These are phyloP conservation scores for Stomorhina lunata DNA, from an alignment of 2,888 invertebrate genomes.

Conservation along the genomic window DNA sequence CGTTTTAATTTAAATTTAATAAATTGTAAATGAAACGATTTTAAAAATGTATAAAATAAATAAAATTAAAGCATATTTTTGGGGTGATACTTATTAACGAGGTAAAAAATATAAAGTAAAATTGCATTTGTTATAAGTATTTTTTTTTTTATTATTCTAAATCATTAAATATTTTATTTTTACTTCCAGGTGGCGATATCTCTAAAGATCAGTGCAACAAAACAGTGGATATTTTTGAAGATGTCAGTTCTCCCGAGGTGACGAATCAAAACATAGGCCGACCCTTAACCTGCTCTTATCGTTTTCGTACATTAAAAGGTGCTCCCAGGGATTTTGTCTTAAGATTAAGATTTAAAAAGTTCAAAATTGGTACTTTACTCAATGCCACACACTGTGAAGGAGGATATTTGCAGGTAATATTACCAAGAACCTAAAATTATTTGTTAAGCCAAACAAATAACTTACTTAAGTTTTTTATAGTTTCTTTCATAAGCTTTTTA, in stretches of 20 bases:
- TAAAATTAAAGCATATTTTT: not conserved
- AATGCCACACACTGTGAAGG: slow-evolving; percentile 94
- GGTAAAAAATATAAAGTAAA: not conserved
- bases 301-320: slow-evolving; percentile 92
- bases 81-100: not conserved
- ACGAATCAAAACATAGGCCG: slow-evolving; percentile 90
- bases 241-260: slow-evolving; percentile 93
- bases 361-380: slow-evolving; percentile 92
- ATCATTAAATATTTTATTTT: too few species aligned
- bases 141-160: not conserved
- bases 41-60: not conserved
- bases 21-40: too few species aligned
- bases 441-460: not conserved
- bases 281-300: slow-evolving; percentile 93
- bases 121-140: not conserved
- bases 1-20: too few species aligned
- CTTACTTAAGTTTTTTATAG: not conserved
- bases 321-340: slow-evolving; percentile 95
- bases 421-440: not conserved
- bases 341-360: slow-evolving; percentile 93
- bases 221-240: slow-evolving; percentile 95
- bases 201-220: slow-evolving; percentile 93
- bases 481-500: not conserved
- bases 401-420: slow-evolving; percentile 90
- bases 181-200: slow-evolving; percentile 74